Conservation (phyloP, 2,797 vertebrate species). For the Centroberyx gerrardi region DNA sequence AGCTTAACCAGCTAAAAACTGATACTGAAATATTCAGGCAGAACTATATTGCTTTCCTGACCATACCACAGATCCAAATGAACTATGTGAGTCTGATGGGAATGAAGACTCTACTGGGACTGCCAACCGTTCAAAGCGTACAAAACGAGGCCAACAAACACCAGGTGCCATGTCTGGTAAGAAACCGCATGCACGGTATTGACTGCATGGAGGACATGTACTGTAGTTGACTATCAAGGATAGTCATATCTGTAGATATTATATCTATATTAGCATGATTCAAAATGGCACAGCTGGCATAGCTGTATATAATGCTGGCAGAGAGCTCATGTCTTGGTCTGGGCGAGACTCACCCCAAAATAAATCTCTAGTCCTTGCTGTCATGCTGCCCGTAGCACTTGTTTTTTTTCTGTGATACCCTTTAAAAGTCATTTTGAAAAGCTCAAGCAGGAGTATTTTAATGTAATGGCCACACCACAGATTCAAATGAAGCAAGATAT, state of each 20-base stretch:
- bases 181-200: conserved; percentile 13
- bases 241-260: neutral
- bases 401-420: no score
- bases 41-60: neutral
- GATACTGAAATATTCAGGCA: neutral
- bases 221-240: neutral
- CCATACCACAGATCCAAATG: conserved; percentile 24
- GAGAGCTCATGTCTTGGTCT: no score
- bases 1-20: neutral
- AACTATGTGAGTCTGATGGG: conserved; percentile 24
- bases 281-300: no score
- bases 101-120: conserved; percentile 27
- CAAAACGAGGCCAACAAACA: conserved; percentile 53
- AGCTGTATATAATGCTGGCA: no score
- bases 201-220: conserved; percentile 16
- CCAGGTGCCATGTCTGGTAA: conserved; percentile 58
- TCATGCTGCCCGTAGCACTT: no score
- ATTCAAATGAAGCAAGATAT: conserved; percentile 14
- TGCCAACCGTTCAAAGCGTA: conserved; percentile 31
- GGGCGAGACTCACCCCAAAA: no score
- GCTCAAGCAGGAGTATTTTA: neutral
- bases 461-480: conserved; percentile 19
- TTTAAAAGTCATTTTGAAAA: neutral
- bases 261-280: no score
- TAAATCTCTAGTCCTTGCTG: no score